These are phyloP conservation scores for Bimastos eiseni DNA, from an alignment of 2,888 invertebrate species.

Conservation along the genomic window DNA sequence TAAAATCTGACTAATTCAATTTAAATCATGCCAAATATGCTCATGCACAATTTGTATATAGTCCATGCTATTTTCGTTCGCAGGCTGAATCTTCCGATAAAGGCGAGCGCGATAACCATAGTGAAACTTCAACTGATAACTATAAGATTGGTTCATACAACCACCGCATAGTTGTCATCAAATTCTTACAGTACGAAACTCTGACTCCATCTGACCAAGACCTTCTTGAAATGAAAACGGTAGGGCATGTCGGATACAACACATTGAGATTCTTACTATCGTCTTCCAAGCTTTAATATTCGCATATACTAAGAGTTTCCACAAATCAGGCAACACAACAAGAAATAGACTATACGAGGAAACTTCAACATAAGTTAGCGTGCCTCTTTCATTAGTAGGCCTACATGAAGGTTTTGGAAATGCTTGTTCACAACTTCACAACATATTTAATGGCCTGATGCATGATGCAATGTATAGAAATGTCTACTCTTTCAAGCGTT, in stretches of 20 bases:
- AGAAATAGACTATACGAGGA: not conserved
- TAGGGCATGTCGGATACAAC: constrained; percentile 20
- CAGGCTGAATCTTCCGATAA: not conserved
- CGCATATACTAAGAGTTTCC: not conserved
- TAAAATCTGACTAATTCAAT: not conserved
- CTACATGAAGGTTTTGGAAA: too few relatives aligned
- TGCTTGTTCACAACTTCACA: too few relatives aligned
- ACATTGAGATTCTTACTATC: not conserved
- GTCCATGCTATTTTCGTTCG: not conserved
- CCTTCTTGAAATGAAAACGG: constrained; percentile 47
- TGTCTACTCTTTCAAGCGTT: not conserved
- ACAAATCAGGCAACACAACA: not conserved
- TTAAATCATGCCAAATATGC: too few relatives aligned
- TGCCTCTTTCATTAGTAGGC: too few relatives aligned
- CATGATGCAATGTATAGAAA: too few relatives aligned
- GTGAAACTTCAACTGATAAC: not conserved
- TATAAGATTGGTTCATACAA: constrained; percentile 22
- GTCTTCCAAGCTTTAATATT: not conserved
- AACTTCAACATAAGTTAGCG: not conserved
- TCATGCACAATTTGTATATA: too few relatives aligned
- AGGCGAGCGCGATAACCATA: not conserved
- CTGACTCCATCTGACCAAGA: constrained; percentile 41
- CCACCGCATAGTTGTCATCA: constrained; percentile 39
- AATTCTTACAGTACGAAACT: constrained; percentile 22
- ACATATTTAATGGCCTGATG: too few relatives aligned